Conservation (phyloP, 2,888 invertebrate species). For the Stenurella melanura region DNA sequence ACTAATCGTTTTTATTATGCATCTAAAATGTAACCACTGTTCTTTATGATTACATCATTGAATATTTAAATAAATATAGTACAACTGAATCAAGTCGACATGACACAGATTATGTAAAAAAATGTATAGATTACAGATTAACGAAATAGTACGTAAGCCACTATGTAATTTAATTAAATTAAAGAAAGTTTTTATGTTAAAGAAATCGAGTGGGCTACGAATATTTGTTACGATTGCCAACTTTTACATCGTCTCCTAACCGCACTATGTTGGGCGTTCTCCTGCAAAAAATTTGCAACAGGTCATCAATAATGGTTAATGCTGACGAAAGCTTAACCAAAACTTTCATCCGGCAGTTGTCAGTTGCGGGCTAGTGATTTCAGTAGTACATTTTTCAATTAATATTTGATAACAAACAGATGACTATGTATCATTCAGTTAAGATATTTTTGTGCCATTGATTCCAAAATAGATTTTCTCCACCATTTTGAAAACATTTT, state of each 20-base stretch:
- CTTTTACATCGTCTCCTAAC: not conserved
- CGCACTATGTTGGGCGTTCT: not conserved
- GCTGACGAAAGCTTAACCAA: no score
- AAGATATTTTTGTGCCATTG: no score
- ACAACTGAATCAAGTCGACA: not conserved
- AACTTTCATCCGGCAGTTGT: no score
- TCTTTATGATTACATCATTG: not conserved
- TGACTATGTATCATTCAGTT: no score
- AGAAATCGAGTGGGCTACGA: not conserved
- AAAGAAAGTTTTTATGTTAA: not conserved
- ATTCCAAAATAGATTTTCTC: no score
- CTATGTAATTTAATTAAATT: slow-evolving; percentile 2
- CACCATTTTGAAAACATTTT: no score
- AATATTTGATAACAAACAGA: no score
- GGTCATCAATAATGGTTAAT: no score
- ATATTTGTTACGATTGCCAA: not conserved
- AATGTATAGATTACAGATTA: slow-evolving; percentile 4
- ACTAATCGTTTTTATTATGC: slow-evolving; percentile 10
- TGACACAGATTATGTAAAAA: not conserved
- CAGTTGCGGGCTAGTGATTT: no score
- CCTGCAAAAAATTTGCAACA: no score
- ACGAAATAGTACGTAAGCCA: slow-evolving; percentile 1
- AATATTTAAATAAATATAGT: slow-evolving; percentile 4
- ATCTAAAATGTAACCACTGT: slow-evolving; percentile 6
- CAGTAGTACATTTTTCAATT: no score